phyloP scores from a whole-genome alignment of 2,113 vertebrate species.

The Bambusicola thoracicus region DNA sequence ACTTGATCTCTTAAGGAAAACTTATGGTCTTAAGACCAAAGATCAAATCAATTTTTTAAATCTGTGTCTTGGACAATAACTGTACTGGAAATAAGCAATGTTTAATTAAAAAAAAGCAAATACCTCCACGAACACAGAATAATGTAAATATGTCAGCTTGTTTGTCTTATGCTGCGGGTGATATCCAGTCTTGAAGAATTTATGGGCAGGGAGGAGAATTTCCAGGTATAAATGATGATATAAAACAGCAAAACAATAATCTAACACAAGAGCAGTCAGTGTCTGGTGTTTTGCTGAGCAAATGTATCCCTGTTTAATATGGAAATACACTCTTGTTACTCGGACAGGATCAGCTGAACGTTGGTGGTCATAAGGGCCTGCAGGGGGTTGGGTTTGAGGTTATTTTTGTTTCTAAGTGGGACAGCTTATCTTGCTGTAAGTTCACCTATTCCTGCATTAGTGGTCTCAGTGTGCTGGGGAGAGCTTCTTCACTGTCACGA shows the following conservation, averaged over 20 bases:
- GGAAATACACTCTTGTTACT: neutral
- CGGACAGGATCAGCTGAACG: neutral
- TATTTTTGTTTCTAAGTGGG: neutral
- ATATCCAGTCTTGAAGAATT: neutral
- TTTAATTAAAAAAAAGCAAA: neutral
- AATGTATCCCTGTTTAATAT: neutral
- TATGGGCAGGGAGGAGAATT: neutral
- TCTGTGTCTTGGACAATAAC: neutral
- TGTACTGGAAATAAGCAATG: neutral
- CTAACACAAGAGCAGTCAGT: neutral
- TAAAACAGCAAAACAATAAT: neutral
- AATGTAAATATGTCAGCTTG: neutral
- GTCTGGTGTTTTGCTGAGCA: neutral
- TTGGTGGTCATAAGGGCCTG: neutral
- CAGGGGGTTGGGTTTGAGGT: neutral
- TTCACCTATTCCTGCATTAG: neutral
- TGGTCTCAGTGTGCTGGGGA: neutral
- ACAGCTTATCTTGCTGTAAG: neutral
- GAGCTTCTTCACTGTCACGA: neutral
- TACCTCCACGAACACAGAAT: neutral
- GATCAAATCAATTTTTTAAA: neutral
- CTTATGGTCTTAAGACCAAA: neutral
- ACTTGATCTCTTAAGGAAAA: neutral
- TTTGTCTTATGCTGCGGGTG: neutral
- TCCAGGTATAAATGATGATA: neutral